phyloP scores from a whole-genome alignment of 2,888 invertebrate genomes.

The Latheticus oryzae region DNA sequence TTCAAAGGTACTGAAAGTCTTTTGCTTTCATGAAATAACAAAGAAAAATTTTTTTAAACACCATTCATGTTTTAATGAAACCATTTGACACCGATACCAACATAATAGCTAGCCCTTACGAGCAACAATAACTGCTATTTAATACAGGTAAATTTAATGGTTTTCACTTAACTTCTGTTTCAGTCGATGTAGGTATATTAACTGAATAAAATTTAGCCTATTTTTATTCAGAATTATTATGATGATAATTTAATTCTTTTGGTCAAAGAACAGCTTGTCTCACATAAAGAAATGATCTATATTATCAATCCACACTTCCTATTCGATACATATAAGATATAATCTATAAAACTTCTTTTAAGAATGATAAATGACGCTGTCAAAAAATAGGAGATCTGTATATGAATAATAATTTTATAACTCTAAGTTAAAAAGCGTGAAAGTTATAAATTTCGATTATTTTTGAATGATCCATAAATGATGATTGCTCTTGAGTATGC shows the following conservation, averaged over 20 bases:
- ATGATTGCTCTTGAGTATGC: slow-evolving; percentile 31
- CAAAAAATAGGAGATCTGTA: slow-evolving; percentile 22
- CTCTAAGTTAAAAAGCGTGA: slow-evolving; percentile 12
- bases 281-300: too few relatives aligned
- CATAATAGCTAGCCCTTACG: slow-evolving; percentile 3
- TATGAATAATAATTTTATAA: slow-evolving; percentile 33
- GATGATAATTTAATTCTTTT: too few relatives aligned
- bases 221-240: too few relatives aligned
- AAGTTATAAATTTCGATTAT: slow-evolving; percentile 30
- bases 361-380: slow-evolving; percentile 25
- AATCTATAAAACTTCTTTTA: too few relatives aligned
- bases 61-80: slow-evolving; percentile 17
- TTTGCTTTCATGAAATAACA: slow-evolving; percentile 22
- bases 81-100: slow-evolving; percentile 14
- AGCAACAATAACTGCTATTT: slow-evolving; percentile 2
- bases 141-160: background rate
- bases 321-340: too few relatives aligned
- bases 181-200: too few relatives aligned
- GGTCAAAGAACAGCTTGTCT: too few relatives aligned
- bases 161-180: too few relatives aligned
- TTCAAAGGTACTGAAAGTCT: slow-evolving; percentile 27
- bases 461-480: slow-evolving; percentile 31
- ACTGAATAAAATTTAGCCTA: too few relatives aligned
- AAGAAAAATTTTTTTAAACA: slow-evolving; percentile 14
- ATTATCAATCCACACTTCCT: too few relatives aligned